These are phyloP conservation scores for Parazoanthus atlanticus DNA, from an alignment of 92 coral and sea anemone genomes.

Conservation along the genomic window DNA sequence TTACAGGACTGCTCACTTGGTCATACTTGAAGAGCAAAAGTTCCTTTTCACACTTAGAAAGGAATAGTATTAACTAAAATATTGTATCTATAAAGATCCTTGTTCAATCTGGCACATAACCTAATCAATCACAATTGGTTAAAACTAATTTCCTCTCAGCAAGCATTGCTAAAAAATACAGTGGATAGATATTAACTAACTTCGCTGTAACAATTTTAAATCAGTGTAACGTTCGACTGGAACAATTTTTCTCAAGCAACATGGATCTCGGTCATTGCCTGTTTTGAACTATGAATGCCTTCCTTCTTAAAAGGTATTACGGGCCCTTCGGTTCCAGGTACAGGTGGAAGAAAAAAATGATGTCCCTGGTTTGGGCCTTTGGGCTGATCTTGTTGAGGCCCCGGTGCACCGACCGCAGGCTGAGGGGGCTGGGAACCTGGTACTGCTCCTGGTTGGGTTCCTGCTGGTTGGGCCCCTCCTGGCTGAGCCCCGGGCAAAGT, in stretches of 20 bases:
- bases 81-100: too few relatives aligned
- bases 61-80: too few relatives aligned
- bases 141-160: not conserved
- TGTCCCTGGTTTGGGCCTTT: conserved; percentile 6
- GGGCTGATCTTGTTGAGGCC: not conserved
- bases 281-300: not conserved
- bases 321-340: conserved; percentile 24
- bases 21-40: not conserved
- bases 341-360: conserved; percentile 18
- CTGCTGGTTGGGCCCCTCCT: not conserved
- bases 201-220: not conserved
- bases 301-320: conserved; percentile 9
- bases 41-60: not conserved
- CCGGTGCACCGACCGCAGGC: not conserved
- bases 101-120: not conserved
- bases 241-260: not conserved
- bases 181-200: not conserved
- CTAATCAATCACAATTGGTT: too few relatives aligned
- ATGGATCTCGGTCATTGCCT: not conserved
- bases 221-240: not conserved
- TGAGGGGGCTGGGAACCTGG: not conserved
- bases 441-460: conserved; percentile 1
- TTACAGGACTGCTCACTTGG: too few relatives aligned
- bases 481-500: not conserved
- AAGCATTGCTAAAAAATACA: too few relatives aligned